Percentiles rank a stretch among this genome's conserved stretches.
phyloP scores from a whole-genome alignment of 2,888 invertebrate species.

The Cosmia pyralina region DNA sequence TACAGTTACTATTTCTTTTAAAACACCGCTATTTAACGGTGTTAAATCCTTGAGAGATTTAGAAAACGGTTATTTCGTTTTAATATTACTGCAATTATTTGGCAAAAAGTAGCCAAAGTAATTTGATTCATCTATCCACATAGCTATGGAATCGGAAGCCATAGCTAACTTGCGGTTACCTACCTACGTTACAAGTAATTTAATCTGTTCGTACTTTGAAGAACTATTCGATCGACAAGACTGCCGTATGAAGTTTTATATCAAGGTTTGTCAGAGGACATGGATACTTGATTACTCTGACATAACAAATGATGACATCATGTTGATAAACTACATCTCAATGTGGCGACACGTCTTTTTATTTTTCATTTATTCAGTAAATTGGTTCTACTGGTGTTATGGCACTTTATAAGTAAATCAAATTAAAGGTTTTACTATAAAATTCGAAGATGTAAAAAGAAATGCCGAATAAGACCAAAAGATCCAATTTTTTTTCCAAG shows the following conservation, averaged over 20 bases:
- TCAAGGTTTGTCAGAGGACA: slow-evolving; percentile 38
- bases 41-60: slow-evolving; percentile 24
- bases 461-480: neutral
- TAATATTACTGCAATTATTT: slow-evolving; percentile 25
- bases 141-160: slow-evolving; percentile 29
- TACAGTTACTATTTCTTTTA: slow-evolving; percentile 18
- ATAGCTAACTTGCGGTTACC: slow-evolving; percentile 40
- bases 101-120: slow-evolving; percentile 8
- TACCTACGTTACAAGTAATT: slow-evolving; percentile 43
- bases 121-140: slow-evolving; percentile 15
- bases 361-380: neutral
- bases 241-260: slow-evolving; percentile 14
- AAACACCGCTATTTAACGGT: slow-evolving; percentile 42
- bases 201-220: slow-evolving; percentile 35
- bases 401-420: neutral
- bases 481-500: neutral
- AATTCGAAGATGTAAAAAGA: neutral
- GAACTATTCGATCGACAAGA: slow-evolving; percentile 12
- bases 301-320: slow-evolving; percentile 49
- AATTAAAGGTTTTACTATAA: neutral
- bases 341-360: slow-evolving; percentile 20
- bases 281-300: slow-evolving; percentile 32
- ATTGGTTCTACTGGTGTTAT: neutral
- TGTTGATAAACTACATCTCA: neutral
- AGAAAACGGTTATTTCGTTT: slow-evolving; percentile 25